phyloP scores from a whole-genome alignment of 2,113 vertebrate genomes.

The Hydrochoerus hydrochaeris region DNA sequence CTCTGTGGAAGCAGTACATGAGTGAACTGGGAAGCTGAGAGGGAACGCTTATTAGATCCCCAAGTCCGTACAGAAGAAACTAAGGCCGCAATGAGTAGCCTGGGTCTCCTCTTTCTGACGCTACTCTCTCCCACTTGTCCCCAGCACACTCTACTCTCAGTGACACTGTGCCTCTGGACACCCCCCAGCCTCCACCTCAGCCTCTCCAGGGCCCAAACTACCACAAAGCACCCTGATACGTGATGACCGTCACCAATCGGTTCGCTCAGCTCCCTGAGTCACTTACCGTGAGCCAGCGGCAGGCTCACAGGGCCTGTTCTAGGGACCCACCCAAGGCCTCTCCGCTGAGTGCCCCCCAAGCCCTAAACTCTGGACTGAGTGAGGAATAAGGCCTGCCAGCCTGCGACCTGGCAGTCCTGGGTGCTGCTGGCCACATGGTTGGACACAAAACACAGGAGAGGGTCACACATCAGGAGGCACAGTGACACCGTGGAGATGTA shows the following conservation, averaged over 20 bases:
- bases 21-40: background rate
- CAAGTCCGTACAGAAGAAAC: background rate
- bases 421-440: fast-evolving
- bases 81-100: background rate
- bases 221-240: background rate
- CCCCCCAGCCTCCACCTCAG: background rate
- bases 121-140: background rate
- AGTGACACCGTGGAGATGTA: no score
- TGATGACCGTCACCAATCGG: fast-evolving
- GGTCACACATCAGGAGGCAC: background rate
- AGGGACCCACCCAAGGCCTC: background rate
- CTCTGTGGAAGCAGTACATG: background rate
- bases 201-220: background rate
- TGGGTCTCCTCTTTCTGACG: background rate
- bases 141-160: background rate
- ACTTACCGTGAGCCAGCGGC: background rate
- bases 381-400: background rate
- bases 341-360: fast-evolving
- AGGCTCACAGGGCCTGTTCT: background rate
- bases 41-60: fast-evolving
- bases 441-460: background rate
- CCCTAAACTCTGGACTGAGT: background rate
- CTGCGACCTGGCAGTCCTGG: background rate
- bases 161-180: background rate
- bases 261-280: background rate